These are phyloP conservation scores for Ptiloglossa arizonensis DNA, from an alignment of 1,140 invertebrate genomes.

Conservation along the genomic window DNA sequence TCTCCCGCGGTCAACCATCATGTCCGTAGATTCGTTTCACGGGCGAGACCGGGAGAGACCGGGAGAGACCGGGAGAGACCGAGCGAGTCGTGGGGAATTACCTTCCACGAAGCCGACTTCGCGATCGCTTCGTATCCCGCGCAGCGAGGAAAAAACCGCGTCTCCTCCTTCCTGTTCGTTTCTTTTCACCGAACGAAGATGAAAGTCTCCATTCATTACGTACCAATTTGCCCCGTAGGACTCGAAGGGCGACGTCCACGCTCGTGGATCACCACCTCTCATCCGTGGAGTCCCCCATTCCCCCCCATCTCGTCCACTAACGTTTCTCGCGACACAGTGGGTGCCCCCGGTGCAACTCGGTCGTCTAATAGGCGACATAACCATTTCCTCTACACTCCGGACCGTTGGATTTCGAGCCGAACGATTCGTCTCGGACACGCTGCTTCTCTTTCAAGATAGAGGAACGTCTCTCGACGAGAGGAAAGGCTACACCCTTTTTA, in stretches of 20 bases:
- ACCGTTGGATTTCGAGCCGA: background rate
- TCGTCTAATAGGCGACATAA: constrained; percentile 17
- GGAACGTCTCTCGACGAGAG: constrained; percentile 8
- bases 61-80: too few relatives aligned
- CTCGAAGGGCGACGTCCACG: background rate
- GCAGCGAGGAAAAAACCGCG: background rate
- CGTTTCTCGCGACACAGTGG: background rate
- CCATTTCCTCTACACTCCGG: constrained; percentile 8
- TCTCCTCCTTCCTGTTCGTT: background rate
- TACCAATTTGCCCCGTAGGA: constrained; percentile 7
- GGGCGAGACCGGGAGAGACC: too few relatives aligned
- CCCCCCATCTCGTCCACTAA: background rate
- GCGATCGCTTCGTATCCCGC: background rate
- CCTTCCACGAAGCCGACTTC: background rate
- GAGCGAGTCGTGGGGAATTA: background rate
- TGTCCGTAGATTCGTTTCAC: background rate
- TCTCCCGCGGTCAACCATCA: background rate
- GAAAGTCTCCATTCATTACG: constrained; percentile 18
- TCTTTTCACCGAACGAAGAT: background rate
- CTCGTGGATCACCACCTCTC: too few relatives aligned
- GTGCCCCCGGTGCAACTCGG: background rate
- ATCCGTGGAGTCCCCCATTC: too few relatives aligned
- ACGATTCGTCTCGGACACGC: constrained; percentile 55
- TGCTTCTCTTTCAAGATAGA: constrained; percentile 15
- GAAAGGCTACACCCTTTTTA: constrained; percentile 25